Evolutionary conservation across 1,140 invertebrate genomes (phyloP), one percentile per base, ranked within the genome.

Genomic region (Drosophila serrata): DNA sequence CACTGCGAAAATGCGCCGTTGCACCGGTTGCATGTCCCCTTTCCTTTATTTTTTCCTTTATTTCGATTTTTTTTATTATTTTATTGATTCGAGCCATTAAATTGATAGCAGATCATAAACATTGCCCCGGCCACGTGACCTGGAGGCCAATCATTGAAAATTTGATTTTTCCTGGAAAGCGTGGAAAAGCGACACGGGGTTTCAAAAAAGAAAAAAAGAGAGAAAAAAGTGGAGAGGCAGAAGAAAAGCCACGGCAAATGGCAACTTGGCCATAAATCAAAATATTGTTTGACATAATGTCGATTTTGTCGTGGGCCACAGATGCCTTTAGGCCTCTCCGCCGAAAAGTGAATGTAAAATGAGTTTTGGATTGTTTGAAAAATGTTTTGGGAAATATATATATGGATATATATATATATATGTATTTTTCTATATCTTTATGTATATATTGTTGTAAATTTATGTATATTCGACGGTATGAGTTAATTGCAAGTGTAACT

Each of bases 61-160:
- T 37, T 43, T 39, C 24, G 48, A 19, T 39, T 68, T 58, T 70
- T 56, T 58, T 70, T 56, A 68, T 68, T 68, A 68, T 68, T 70
- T 77, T 63, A 85, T 85, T 84, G 77, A 84, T 73, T 84, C 42
- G 24, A 73, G 40, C 59, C 67, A 78, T 85, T 85, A 85, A 81
- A 69, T 63, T 74, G 77, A 85, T 85, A 63, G 60, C 65, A 70
- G 73, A 84, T 81, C 77, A 85, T 77, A 69, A 85, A 73, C 76
- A 59, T 57, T 58, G 35, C 51, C 59, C 59, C 13, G 42, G 56
- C 61, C 80, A 75, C 80, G 75, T 82, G 80, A 82, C 75, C 69
- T 39, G 62, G n/a, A 58, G 45, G 37, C 51, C 81, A 84, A 84
- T 84, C 81, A 73, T 62, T 85, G 77, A 46, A 85, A 73, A 77